These are phyloP conservation scores for Cepphus grylle DNA, from an alignment of 2,113 vertebrate genomes.

Conservation along the genomic window DNA sequence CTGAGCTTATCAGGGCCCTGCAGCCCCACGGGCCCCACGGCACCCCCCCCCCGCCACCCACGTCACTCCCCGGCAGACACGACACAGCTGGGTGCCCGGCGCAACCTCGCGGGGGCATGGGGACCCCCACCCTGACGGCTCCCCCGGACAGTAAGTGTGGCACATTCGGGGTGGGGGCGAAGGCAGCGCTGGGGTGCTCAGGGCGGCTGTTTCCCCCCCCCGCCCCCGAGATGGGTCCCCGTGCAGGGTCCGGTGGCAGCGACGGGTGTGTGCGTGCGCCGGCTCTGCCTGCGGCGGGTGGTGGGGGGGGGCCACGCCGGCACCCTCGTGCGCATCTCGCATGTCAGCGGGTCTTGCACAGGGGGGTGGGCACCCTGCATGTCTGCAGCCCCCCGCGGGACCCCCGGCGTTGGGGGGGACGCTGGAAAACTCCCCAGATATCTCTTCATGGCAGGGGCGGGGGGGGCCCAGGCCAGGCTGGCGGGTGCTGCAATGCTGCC, in stretches of 20 bases:
- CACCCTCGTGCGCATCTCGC: rapidly evolving
- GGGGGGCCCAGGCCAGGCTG: background rate
- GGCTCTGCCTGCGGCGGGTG: background rate
- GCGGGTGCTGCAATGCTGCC: rapidly evolving
- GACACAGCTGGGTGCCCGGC: background rate
- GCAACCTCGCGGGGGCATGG: background rate
- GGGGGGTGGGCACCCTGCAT: background rate
- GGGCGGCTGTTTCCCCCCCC: rapidly evolving
- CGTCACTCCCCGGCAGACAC: background rate
- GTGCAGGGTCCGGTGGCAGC: rapidly evolving
- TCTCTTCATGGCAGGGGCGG: background rate
- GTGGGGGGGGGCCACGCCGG: background rate
- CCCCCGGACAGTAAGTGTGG: background rate
- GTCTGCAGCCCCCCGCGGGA: rapidly evolving
- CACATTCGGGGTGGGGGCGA: rapidly evolving
- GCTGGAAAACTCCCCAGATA: background rate
- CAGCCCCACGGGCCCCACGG: background rate
- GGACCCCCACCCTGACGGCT: background rate
- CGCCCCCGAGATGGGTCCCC: rapidly evolving
- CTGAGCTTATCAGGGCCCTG: conserved; percentile 32
- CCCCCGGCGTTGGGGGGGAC: rapidly evolving
- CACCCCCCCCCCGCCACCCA: rapidly evolving
- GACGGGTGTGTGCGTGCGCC: rapidly evolving
- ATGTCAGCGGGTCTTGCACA: rapidly evolving
- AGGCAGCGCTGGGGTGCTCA: rapidly evolving